A percentile compares a stretch with the other conserved stretches of the same genome.
Evolutionary conservation across 1,140 invertebrate species (phyloP).

Genomic region (Macrobrachium nipponense): DNA sequence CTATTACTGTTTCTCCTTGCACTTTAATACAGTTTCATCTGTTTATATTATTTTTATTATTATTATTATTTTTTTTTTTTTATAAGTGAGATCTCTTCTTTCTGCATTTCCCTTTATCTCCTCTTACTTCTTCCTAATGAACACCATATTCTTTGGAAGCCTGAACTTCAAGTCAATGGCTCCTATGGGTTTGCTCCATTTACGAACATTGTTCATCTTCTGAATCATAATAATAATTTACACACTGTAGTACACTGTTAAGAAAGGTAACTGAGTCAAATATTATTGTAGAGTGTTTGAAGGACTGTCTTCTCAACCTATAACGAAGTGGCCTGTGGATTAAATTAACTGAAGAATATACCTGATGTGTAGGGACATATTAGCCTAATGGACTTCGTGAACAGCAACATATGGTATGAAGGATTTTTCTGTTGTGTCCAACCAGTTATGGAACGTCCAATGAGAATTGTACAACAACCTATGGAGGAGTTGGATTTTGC

Average conservation of each 20-base stretch:
- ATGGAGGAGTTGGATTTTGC: slow-evolving; percentile 24
- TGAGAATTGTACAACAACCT: slow-evolving; percentile 30
- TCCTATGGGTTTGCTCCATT: too few relatives aligned
- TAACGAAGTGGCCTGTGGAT: slow-evolving; percentile 14
- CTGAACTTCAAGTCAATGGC: too few relatives aligned
- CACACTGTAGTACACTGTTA: slow-evolving; percentile 13
- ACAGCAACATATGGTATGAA: slow-evolving; percentile 7
- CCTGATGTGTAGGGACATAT: slow-evolving; percentile 14
- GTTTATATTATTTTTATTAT: too few relatives aligned
- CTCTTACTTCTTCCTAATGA: too few relatives aligned
- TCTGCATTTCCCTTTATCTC: too few relatives aligned
- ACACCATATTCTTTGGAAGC: too few relatives aligned
- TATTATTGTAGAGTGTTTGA: slow-evolving; percentile 30
- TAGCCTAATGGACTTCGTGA: slow-evolving; percentile 9
- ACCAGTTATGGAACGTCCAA: slow-evolving; percentile 27
- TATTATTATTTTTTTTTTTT: too few relatives aligned
- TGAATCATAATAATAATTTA: too few relatives aligned
- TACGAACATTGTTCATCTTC: too few relatives aligned
- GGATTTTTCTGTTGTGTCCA: slow-evolving; percentile 8
- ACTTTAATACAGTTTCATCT: too few relatives aligned
- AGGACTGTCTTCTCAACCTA: slow-evolving; percentile 23
- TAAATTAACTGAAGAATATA: slow-evolving; percentile 23
- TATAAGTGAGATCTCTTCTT: too few relatives aligned
- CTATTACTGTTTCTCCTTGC: too few relatives aligned
- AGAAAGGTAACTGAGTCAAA: slow-evolving; percentile 14